Evolutionary conservation across 2,113 vertebrate species (phyloP).

Genomic region (Tenrec ecaudatus): DNA sequence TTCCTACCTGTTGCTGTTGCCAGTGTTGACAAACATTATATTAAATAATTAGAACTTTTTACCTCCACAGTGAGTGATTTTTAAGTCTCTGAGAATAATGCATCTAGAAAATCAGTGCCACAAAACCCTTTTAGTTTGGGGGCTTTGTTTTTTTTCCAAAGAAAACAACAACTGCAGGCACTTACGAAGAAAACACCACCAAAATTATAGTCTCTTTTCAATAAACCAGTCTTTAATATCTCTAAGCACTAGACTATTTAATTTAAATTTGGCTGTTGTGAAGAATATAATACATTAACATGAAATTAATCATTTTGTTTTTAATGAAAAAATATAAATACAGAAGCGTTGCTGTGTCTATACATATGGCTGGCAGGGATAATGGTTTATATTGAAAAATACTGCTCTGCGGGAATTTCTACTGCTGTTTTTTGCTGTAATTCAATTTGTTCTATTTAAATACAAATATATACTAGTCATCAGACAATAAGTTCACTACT

Average conservation of each 20-base stretch:
- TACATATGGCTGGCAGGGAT: conserved; percentile 85
- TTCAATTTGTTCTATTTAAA: conserved; percentile 87
- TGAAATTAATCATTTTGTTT: conserved; percentile 89
- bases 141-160: not conserved
- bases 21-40: not conserved
- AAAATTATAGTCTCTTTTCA: conserved; percentile 85
- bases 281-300: conserved; percentile 87
- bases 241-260: conserved; percentile 85
- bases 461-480: conserved; percentile 83
- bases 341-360: conserved; percentile 81
- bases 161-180: conserved; percentile 51
- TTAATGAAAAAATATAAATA: conserved; percentile 90
- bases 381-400: conserved; percentile 87
- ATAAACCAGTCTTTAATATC: conserved; percentile 84
- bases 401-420: conserved; percentile 83
- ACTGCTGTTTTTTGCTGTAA: conserved; percentile 80
- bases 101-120: not conserved
- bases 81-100: conserved; percentile 60
- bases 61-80: not conserved
- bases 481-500: conserved; percentile 70
- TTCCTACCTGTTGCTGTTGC: not conserved
- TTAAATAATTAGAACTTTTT: conserved; percentile 20
- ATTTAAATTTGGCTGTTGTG: conserved; percentile 85
- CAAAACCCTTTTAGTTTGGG: conserved; percentile 41
- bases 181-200: conserved; percentile 66